phyloP scores from a whole-genome alignment of 2,113 vertebrate genomes.

The Tringa solitaria region DNA sequence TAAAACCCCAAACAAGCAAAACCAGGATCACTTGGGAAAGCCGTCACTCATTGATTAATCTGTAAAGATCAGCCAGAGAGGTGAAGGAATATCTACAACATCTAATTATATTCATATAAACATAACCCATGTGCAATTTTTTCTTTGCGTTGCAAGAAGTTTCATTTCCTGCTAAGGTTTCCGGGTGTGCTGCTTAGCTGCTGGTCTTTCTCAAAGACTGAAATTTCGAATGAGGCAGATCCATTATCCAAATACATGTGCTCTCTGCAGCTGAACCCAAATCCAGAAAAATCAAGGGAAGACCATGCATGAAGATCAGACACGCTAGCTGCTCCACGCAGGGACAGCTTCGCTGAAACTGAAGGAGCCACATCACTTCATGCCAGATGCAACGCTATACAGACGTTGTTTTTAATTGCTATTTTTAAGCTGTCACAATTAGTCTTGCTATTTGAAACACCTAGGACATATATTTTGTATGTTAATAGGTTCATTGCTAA shows the following conservation, averaged over 20 bases:
- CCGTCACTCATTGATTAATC: neutral
- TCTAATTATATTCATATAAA: neutral
- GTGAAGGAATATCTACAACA: neutral
- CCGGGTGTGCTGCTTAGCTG: fast-evolving
- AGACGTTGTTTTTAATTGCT: neutral
- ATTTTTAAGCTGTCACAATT: neutral
- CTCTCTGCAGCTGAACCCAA: neutral
- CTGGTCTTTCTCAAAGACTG: neutral
- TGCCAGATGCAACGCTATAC: neutral
- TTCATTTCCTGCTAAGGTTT: constrained; percentile 2
- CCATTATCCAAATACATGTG: neutral
- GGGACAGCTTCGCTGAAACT: fast-evolving
- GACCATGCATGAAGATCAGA: fast-evolving
- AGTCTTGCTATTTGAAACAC: neutral
- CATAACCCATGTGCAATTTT: neutral
- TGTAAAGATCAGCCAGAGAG: neutral
- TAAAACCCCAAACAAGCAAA: neutral
- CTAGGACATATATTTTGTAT: neutral
- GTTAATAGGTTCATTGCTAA: neutral
- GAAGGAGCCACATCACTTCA: neutral
- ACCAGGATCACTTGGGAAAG: neutral
- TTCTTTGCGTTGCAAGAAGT: neutral
- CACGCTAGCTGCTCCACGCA: fast-evolving
- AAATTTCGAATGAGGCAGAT: neutral
- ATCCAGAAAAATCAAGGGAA: neutral